Evolutionary conservation across 2,888 invertebrate genomes (phyloP).

Genomic region (Agrochola circellaris): DNA sequence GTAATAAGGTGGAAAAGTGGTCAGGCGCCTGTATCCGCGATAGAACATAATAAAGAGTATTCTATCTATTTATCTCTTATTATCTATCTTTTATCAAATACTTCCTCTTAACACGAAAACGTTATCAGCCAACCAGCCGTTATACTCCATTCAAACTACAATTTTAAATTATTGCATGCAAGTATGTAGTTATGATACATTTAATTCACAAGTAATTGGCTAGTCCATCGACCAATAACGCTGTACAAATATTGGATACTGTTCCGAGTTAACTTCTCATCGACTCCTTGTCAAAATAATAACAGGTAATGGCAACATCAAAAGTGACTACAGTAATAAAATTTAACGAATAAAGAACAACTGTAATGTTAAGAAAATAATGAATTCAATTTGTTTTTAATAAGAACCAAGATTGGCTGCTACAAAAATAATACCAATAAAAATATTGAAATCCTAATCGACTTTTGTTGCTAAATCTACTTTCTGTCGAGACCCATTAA

Average conservation of each 20-base stretch:
- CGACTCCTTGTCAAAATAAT: conserved; percentile 1
- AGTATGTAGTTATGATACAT: neutral
- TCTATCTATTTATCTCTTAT: neutral
- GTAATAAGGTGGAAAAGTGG: too few species aligned
- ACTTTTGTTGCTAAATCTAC: conserved; percentile 4
- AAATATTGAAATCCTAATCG: neutral
- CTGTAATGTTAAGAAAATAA: neutral
- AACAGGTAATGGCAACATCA: neutral
- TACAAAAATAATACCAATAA: neutral
- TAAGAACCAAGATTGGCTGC: neutral
- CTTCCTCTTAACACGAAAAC: neutral
- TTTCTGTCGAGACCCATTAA: conserved; percentile 30
- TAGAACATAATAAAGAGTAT: too few species aligned
- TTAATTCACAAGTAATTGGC: conserved; percentile 2
- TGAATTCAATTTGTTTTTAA: neutral
- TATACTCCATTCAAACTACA: neutral
- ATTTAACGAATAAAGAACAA: neutral
- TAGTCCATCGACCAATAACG: conserved; percentile 1
- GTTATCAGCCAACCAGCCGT: too few species aligned
- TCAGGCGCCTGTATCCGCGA: too few species aligned
- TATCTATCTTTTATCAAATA: too few species aligned
- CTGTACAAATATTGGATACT: neutral
- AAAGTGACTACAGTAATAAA: neutral
- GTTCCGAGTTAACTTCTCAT: neutral
- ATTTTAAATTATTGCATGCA: neutral